Evolutionary conservation across 2,888 invertebrate species (phyloP), one percentile per base, ranked within the genome.

Genomic region (Opisthograptis luteolata): DNA sequence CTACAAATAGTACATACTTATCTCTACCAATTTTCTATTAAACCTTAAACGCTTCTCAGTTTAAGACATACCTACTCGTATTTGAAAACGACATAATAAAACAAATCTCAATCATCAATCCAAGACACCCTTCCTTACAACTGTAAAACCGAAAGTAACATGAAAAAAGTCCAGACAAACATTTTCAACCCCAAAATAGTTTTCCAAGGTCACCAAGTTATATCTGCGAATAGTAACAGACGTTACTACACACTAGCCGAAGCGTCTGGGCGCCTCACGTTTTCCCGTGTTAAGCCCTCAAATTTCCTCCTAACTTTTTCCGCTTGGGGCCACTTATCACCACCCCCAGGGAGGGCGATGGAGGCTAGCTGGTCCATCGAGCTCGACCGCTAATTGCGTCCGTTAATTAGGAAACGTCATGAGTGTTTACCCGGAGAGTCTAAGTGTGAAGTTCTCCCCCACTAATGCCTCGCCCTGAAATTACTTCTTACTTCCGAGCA

Each of bases 361-460:
- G n/a, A 14, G 41, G 42, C 37, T 25, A 25, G 37, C 9, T 49
- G 76, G 80, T 79, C 83, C 84, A 80, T 81, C 84, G 80, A 77
- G 81, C 82, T 74, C 81, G 78, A 81, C 90, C 90, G 79, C 90
- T 90, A 90, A 90, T 90, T 90, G 90, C 89, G 90, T 88, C 85
- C 89, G 89, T 89, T 90, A 90, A 90, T 90, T 90, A 90, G 84
- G 87, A 87, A 87, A 88, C 90, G 90, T 90, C 90, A 88, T 90
- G 89, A 90, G 90, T 90, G 90, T 90, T 90, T 90, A 90, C 89
- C 78, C 78, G 82, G 80, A 74, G 82, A 79, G 85, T 59, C 87
- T 88, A 88, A 89, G 90, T 90, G 90, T 89, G 89, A 89, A 90
- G 90, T 90, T 89, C 81, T 75, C 71, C 76, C 78, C 71, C 76